These are phyloP conservation scores for Laodelphax striatellus DNA, from an alignment of 1,140 invertebrate species.

Conservation along the genomic window DNA sequence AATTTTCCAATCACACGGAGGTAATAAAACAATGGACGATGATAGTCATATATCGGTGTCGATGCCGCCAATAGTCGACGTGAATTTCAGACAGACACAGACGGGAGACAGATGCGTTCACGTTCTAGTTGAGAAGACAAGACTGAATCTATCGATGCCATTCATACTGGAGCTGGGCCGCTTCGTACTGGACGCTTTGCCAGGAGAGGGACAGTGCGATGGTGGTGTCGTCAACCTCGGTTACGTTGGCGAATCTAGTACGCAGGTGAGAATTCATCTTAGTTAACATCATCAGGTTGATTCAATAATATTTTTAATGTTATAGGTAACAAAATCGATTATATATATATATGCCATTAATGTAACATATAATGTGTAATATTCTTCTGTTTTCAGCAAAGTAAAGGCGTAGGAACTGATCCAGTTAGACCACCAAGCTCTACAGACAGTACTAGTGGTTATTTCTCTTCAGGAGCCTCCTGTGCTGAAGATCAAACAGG, in stretches of 20 bases:
- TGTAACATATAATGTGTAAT: background rate
- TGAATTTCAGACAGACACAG: conserved; percentile 48
- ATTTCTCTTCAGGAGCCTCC: conserved; percentile 37
- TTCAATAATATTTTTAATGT: too few species aligned
- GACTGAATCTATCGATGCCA: conserved; percentile 59
- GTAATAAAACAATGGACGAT: conserved; percentile 31
- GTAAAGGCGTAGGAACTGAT: background rate
- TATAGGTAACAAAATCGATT: too few species aligned
- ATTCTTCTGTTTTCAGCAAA: background rate
- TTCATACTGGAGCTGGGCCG: conserved; percentile 53
- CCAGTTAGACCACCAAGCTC: conserved; percentile 26
- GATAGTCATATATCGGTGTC: conserved; percentile 49
- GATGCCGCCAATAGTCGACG: conserved; percentile 51
- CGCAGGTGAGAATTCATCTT: conserved; percentile 19
- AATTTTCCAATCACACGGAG: conserved; percentile 55
- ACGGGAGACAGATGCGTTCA: conserved; percentile 50
- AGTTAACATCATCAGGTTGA: background rate
- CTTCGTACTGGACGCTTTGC: conserved; percentile 54
- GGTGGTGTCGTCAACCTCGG: conserved; percentile 54
- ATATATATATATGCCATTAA: too few species aligned
- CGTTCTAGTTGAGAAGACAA: conserved; percentile 55
- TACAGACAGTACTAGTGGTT: conserved; percentile 45
- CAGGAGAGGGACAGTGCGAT: conserved; percentile 40
- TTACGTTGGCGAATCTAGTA: conserved; percentile 42
- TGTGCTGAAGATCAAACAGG: conserved; percentile 25